Percentiles rank a stretch among this genome's conserved stretches.
Evolutionary conservation across 2,888 invertebrate genomes (phyloP).

Genomic region (Muschampia plurimacula): DNA sequence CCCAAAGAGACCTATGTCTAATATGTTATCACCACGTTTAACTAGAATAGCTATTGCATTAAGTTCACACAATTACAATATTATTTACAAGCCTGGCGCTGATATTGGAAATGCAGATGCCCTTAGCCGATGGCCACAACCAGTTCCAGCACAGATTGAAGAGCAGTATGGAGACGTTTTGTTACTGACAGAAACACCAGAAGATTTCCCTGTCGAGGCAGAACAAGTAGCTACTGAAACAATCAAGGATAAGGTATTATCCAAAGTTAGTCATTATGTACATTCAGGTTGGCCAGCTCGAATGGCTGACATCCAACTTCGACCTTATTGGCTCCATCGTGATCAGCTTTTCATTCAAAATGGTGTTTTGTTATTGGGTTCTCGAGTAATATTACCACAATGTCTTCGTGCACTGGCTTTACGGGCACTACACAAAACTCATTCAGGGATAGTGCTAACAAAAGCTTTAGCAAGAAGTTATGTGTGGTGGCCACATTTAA

Average conservation of each 20-base stretch:
- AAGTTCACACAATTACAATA: conserved; percentile 43
- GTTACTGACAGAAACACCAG: conserved; percentile 41
- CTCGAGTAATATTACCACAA: conserved; percentile 32
- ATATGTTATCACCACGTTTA: conserved; percentile 43
- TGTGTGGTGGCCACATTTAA: conserved; percentile 47
- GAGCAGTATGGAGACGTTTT: conserved; percentile 38
- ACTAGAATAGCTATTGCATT: conserved; percentile 46
- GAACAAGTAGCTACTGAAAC: conserved; percentile 38
- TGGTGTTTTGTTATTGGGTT: conserved; percentile 33
- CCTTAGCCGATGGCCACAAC: conserved; percentile 46
- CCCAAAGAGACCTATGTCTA: conserved; percentile 42
- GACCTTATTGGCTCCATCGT: conserved; percentile 32
- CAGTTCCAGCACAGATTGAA: conserved; percentile 34
- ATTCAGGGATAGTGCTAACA: conserved; percentile 45
- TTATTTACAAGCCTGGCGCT: conserved; percentile 45
- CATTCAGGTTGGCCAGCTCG: conserved; percentile 29
- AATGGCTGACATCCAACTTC: conserved; percentile 25
- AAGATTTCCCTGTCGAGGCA: conserved; percentile 32
- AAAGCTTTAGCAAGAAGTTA: conserved; percentile 47
- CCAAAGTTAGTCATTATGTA: conserved; percentile 18
- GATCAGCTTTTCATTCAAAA: conserved; percentile 32
- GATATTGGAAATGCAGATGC: conserved; percentile 47
- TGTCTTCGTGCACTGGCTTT: conserved; percentile 16
- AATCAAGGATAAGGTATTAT: conserved; percentile 26
- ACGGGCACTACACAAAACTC: conserved; percentile 37